Percentiles rank a stretch among this genome's conserved stretches.
Evolutionary conservation across 2,888 invertebrate genomes (phyloP).

Genomic region (Ceriagrion tenellum): DNA sequence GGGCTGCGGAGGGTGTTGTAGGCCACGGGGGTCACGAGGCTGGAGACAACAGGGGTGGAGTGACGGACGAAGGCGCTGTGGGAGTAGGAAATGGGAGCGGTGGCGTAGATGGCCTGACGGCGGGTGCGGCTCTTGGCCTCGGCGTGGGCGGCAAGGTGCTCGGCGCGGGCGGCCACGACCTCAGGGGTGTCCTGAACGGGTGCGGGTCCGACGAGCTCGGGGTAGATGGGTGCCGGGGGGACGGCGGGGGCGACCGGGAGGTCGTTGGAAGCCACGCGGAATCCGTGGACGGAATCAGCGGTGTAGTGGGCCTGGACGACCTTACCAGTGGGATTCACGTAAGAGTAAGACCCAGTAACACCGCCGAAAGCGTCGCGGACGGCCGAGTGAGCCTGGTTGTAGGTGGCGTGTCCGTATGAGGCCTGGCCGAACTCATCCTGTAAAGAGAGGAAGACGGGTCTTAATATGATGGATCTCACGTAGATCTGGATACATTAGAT

Average conservation of each 20-base stretch:
- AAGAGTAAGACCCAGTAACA: conserved; percentile 78
- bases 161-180: conserved; percentile 78
- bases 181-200: conserved; percentile 73
- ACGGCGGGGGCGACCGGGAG: conserved; percentile 74
- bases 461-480: no score
- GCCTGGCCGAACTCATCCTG: conserved; percentile 75
- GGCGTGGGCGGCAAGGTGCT: conserved; percentile 76
- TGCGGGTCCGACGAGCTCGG: conserved; percentile 67
- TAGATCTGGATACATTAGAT: no score
- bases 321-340: conserved; percentile 78
- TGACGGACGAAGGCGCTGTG: conserved; percentile 69
- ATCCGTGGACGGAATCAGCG: conserved; percentile 77
- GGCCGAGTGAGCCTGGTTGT: conserved; percentile 76
- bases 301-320: conserved; percentile 76
- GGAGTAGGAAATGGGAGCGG: conserved; percentile 59
- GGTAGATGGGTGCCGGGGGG: conserved; percentile 71
- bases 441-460: not conserved
- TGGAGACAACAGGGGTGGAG: conserved; percentile 72
- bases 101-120: conserved; percentile 58
- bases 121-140: conserved; percentile 74
- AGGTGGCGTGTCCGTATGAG: conserved; percentile 77
- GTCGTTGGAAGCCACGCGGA: conserved; percentile 78
- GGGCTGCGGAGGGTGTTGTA: conserved; percentile 74
- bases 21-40: conserved; percentile 74
- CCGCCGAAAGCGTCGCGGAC: conserved; percentile 77